These are phyloP conservation scores for Amphibalanus amphitrite DNA, from an alignment of 1,140 invertebrate species.

Conservation along the genomic window DNA sequence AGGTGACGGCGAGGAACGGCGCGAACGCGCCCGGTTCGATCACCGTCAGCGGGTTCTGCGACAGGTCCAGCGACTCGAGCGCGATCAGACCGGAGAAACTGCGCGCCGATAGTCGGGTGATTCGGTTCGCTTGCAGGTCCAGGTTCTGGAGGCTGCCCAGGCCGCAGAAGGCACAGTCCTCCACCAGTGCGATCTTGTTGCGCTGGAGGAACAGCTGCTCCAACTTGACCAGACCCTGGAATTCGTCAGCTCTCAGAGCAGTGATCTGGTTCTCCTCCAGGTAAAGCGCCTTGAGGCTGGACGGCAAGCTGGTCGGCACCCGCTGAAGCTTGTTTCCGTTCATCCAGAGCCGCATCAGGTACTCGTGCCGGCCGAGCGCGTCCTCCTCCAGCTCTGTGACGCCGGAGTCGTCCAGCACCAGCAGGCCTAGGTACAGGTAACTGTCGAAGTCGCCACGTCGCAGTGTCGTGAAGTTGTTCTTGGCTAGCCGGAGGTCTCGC, in stretches of 20 bases:
- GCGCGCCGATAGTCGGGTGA: conserved; percentile 23
- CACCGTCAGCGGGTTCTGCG: conserved; percentile 49
- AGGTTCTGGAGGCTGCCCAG: conserved; percentile 37
- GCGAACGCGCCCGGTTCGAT: conserved; percentile 43
- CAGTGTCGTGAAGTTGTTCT: conserved; percentile 53
- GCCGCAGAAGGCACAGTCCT: conserved; percentile 45
- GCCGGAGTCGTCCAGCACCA: conserved; percentile 63
- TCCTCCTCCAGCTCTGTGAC: conserved; percentile 64
- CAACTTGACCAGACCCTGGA: conserved; percentile 47
- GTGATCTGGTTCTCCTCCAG: conserved; percentile 47
- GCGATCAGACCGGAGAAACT: conserved; percentile 25
- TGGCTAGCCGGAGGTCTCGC: conserved; percentile 51
- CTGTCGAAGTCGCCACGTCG: conserved; percentile 71
- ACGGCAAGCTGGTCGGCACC: conserved; percentile 48
- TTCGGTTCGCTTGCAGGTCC: conserved; percentile 28
- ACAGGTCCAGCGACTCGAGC: conserved; percentile 46
- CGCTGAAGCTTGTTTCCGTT: conserved; percentile 47
- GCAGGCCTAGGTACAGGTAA: conserved; percentile 58
- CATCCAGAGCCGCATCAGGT: conserved; percentile 56
- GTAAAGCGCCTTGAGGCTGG: conserved; percentile 39
- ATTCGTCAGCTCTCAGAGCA: conserved; percentile 41
- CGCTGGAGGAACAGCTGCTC: conserved; percentile 47
- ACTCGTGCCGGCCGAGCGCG: conserved; percentile 59
- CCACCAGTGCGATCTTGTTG: conserved; percentile 44
- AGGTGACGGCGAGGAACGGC: conserved; percentile 40